Conservation (phyloP, 2,113 vertebrate species). For the Piaya cayana region DNA sequence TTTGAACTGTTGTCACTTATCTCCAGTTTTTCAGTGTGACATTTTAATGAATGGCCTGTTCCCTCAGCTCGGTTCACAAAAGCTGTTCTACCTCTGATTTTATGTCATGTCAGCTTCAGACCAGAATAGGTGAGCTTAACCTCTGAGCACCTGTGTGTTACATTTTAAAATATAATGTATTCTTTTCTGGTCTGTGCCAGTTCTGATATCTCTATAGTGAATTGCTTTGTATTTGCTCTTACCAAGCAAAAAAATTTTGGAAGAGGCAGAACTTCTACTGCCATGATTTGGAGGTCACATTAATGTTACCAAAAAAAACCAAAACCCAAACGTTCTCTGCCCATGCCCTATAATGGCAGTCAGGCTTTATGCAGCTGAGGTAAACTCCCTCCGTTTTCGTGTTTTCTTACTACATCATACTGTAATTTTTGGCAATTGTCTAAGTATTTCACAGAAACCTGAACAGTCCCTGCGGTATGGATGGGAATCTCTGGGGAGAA, state of each 20-base stretch:
- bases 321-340: not conserved
- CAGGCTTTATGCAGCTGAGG: not conserved
- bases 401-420: not conserved
- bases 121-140: constrained; percentile 19
- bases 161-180: not conserved
- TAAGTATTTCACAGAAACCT: not conserved
- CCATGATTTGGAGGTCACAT: not conserved
- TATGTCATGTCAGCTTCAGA: constrained; percentile 17
- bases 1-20: not conserved
- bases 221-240: not conserved
- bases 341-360: not conserved
- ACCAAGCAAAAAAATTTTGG: not conserved
- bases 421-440: not conserved
- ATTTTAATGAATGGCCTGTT: constrained; percentile 41
- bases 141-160: not conserved
- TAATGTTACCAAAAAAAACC: not conserved
- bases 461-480: not conserved
- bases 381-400: not conserved
- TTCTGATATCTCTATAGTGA: not conserved
- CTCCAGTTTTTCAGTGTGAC: constrained; percentile 2
- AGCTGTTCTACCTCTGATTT: constrained; percentile 23
- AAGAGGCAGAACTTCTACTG: not conserved
- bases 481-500: not conserved
- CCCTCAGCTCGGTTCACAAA: not conserved
- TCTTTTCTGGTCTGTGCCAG: not conserved